phyloP scores from a whole-genome alignment of 2,888 invertebrate genomes.

The Drosophila bunnanda region DNA sequence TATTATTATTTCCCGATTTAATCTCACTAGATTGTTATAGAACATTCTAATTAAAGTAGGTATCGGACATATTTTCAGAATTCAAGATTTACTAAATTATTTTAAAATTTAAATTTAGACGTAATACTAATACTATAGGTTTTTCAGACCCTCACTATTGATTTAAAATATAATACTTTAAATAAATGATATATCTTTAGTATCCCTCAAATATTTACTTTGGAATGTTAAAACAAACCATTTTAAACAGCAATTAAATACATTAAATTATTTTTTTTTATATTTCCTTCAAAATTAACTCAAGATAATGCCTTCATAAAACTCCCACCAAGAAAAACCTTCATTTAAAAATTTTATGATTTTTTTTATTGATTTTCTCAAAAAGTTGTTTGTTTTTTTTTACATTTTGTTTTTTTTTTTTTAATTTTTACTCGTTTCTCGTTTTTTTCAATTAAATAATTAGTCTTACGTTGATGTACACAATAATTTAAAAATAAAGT shows the following conservation, averaged over 20 bases:
- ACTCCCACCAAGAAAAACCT: background rate
- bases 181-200: no score
- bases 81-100: no score
- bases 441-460: conserved; percentile 79
- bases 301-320: no score
- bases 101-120: no score
- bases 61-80: no score
- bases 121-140: no score
- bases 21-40: background rate
- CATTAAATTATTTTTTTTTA: background rate
- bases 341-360: conserved; percentile 68
- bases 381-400: conserved; percentile 56
- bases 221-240: background rate
- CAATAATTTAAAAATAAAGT: conserved; percentile 78
- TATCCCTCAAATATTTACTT: no score
- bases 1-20: background rate
- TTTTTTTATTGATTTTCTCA: conserved; percentile 56
- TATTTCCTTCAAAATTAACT: background rate
- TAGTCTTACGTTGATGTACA: conserved; percentile 84
- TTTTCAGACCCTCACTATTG: no score
- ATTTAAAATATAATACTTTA: no score
- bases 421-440: conserved; percentile 56
- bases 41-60: no score
- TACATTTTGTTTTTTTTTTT: conserved; percentile 26
- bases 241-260: background rate